Percentiles rank a stretch among this genome's conserved stretches.
Evolutionary conservation across 2,797 vertebrate genomes (phyloP).

Genomic region (Thripadectes ignobilis): DNA sequence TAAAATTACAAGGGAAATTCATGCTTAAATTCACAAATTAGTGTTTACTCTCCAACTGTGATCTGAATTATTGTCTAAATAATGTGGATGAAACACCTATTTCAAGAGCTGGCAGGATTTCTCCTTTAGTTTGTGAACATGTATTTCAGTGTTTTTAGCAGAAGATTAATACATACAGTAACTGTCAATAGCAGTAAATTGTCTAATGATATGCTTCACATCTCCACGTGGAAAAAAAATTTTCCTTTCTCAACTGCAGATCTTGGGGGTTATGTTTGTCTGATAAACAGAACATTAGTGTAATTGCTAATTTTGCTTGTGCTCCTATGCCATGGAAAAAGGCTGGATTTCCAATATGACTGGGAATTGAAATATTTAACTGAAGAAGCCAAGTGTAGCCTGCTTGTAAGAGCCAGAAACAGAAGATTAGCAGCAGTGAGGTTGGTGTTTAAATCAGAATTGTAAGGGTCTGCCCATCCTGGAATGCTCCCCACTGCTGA

Average conservation of each 20-base stretch:
- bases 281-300: not conserved
- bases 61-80: not conserved
- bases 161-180: not conserved
- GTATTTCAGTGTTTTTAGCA: constrained; percentile 6
- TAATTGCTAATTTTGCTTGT: not conserved
- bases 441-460: not conserved
- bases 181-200: not conserved
- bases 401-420: not conserved
- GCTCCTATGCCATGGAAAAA: not conserved
- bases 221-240: not conserved
- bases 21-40: constrained; percentile 13
- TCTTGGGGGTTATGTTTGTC: not conserved
- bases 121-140: not conserved
- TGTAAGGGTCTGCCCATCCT: not conserved
- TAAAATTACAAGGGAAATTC: not conserved
- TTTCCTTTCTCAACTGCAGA: not conserved
- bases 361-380: constrained; percentile 19
- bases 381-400: not conserved
- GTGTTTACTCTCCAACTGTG: not conserved
- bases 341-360: not conserved
- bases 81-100: not conserved
- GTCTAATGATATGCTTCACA: not conserved
- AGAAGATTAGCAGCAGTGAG: not conserved
- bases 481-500: not conserved
- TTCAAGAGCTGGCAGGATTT: not conserved